These are phyloP conservation scores for Hexactinellida sp. DNA, from an alignment of 37 sponge, comb jelly and placozoan species.

Conservation along the genomic window DNA sequence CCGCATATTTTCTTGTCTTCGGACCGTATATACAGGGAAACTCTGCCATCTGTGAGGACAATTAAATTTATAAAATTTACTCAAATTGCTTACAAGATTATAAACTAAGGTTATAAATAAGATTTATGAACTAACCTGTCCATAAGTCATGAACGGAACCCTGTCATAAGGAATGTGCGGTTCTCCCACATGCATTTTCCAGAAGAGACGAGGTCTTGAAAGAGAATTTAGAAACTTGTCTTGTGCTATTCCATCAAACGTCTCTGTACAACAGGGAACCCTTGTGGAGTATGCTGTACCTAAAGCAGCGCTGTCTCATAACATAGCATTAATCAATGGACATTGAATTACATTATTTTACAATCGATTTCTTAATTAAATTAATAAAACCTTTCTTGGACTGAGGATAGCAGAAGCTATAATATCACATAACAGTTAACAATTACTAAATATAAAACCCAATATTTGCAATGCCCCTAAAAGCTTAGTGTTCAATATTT, in stretches of 20 bases:
- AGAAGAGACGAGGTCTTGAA: conserved; percentile 57
- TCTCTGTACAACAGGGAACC: conserved; percentile 10
- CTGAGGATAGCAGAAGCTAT: neutral
- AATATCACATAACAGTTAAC: too few species aligned
- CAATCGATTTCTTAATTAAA: neutral
- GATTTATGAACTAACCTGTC: neutral
- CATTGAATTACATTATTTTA: too few species aligned
- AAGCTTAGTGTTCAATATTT: too few species aligned
- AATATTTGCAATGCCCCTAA: too few species aligned
- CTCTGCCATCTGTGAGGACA: neutral
- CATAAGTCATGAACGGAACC: conserved; percentile 57
- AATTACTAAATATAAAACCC: too few species aligned
- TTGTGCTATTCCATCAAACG: neutral
- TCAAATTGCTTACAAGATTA: neutral
- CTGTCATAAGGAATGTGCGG: conserved; percentile 64
- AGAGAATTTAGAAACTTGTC: conserved; percentile 43
- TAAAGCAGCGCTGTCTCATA: neutral
- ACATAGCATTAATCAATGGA: neutral
- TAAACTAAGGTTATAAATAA: neutral
- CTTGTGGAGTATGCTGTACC: conserved; percentile 6
- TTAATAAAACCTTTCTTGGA: neutral
- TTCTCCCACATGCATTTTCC: conserved; percentile 72
- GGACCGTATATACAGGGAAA: conserved; percentile 14
- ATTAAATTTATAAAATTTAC: neutral
- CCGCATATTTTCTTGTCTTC: neutral